Percentiles rank a stretch among this genome's conserved stretches.
Conservation (phyloP, 2,888 invertebrate species). For the Azorinus chamasolen region DNA sequence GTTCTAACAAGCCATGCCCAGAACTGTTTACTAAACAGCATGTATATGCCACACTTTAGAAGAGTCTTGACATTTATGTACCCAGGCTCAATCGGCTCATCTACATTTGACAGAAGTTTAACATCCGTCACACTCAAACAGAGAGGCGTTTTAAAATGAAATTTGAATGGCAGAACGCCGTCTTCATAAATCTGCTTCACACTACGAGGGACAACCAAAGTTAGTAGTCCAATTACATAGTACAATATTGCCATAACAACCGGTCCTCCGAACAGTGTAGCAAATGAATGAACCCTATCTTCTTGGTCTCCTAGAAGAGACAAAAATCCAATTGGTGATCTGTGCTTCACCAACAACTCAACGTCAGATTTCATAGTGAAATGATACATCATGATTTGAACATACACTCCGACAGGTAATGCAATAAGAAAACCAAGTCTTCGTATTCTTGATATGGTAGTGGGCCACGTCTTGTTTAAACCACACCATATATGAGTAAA, state of each 20-base stretch:
- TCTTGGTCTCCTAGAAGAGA: constrained; percentile 21
- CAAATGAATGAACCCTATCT: constrained; percentile 24
- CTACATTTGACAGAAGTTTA: constrained; percentile 18
- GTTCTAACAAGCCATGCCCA: constrained; percentile 34
- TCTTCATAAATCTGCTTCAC: constrained; percentile 31
- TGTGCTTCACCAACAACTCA: constrained; percentile 14
- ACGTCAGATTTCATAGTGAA: constrained; percentile 12
- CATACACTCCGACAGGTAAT: constrained; percentile 14
- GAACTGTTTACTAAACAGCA: constrained; percentile 36
- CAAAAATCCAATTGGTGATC: constrained; percentile 39
- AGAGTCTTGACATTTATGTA: constrained; percentile 28
- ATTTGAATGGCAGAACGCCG: constrained; percentile 18
- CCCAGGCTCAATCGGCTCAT: constrained; percentile 13
- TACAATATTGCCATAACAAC: constrained; percentile 16
- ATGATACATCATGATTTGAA: constrained; percentile 23
- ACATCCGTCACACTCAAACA: constrained; percentile 30
- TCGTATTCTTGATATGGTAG: constrained; percentile 28
- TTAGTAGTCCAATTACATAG: constrained; percentile 19
- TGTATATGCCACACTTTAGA: constrained; percentile 40
- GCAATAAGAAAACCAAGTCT: constrained; percentile 25
- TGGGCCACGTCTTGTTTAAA: constrained; percentile 10
- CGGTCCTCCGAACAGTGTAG: constrained; percentile 37
- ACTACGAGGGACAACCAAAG: constrained; percentile 36
- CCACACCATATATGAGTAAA: constrained; percentile 8
- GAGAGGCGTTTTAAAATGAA: constrained; percentile 16